Conservation (phyloP, 2,888 invertebrate species). For the Calameuta filiformis region DNA sequence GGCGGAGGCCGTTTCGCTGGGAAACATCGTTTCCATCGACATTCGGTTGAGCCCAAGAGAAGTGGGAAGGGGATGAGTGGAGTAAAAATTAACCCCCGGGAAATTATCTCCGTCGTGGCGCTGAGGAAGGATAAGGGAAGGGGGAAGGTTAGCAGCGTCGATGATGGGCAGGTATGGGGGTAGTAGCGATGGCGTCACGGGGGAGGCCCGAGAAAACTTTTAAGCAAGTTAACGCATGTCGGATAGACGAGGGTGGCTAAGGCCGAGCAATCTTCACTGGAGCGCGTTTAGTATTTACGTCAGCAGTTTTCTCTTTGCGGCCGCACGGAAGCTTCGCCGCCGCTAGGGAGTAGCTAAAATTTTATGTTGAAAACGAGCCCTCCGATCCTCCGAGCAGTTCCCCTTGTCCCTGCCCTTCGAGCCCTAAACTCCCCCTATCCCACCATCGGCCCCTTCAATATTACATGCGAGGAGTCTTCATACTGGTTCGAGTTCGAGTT, state of each 20-base stretch:
- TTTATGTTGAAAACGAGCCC: slow-evolving; percentile 1
- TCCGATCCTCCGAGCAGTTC: background rate
- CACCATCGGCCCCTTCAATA: background rate
- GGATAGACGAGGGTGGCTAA: slow-evolving; percentile 16
- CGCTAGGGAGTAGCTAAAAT: slow-evolving; percentile 3
- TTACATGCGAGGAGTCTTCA: background rate
- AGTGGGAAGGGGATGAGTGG: background rate
- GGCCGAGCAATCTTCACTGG: slow-evolving; percentile 16
- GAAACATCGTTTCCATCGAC: no score
- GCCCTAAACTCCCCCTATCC: background rate
- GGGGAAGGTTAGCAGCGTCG: background rate
- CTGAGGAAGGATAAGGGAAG: background rate
- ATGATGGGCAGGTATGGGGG: background rate
- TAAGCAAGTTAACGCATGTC: slow-evolving; percentile 27
- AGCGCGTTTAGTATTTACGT: slow-evolving; percentile 26
- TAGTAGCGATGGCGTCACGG: background rate
- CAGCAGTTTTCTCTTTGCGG: slow-evolving; percentile 23
- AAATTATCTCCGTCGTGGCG: background rate
- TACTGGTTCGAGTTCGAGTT: background rate
- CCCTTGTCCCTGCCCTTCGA: background rate
- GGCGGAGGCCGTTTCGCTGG: slow-evolving; percentile 23
- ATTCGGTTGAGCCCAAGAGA: slow-evolving; percentile 19
- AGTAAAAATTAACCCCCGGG: background rate
- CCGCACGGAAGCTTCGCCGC: slow-evolving; percentile 1
- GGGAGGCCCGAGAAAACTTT: slow-evolving; percentile 22